phyloP scores from a whole-genome alignment of 2,113 vertebrate species.

The Acanthisitta chloris region DNA sequence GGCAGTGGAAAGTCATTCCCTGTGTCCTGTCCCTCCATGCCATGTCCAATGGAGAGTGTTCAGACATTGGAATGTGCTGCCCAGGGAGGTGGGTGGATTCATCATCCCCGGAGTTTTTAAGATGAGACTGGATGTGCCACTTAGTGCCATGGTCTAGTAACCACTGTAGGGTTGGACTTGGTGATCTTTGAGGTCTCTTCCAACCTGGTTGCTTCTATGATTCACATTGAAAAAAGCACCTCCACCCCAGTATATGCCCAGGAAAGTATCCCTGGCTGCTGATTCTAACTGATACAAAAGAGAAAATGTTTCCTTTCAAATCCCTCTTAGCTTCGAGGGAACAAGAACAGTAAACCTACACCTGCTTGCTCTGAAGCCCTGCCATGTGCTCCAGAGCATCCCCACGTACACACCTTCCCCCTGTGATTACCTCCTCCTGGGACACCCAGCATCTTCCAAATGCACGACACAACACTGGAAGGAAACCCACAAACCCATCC shows the following conservation, averaged over 20 bases:
- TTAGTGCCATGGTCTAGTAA: too few relatives aligned
- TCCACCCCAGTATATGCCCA: fast-evolving
- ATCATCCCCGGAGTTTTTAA: too few relatives aligned
- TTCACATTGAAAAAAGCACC: neutral
- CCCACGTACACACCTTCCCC: fast-evolving
- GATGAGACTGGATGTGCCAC: too few relatives aligned
- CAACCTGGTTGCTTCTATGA: too few relatives aligned
- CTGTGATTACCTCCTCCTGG: fast-evolving
- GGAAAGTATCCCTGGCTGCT: neutral
- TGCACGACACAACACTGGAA: fast-evolving
- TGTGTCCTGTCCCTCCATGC: too few relatives aligned
- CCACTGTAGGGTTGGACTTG: too few relatives aligned
- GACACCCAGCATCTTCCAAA: neutral
- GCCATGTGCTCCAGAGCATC: neutral
- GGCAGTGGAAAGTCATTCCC: neutral
- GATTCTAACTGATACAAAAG: neutral
- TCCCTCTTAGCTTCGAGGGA: neutral
- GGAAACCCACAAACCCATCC: neutral
- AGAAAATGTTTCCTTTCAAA: neutral
- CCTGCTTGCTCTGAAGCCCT: neutral
- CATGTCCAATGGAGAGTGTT: too few relatives aligned
- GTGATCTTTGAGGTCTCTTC: too few relatives aligned
- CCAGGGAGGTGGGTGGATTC: too few relatives aligned
- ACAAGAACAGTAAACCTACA: neutral
- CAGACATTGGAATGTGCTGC: too few relatives aligned